Evolutionary conservation across 2,113 vertebrate genomes (phyloP), one percentile per base, ranked within the genome.

Genomic region (Anolis carolinensis): DNA sequence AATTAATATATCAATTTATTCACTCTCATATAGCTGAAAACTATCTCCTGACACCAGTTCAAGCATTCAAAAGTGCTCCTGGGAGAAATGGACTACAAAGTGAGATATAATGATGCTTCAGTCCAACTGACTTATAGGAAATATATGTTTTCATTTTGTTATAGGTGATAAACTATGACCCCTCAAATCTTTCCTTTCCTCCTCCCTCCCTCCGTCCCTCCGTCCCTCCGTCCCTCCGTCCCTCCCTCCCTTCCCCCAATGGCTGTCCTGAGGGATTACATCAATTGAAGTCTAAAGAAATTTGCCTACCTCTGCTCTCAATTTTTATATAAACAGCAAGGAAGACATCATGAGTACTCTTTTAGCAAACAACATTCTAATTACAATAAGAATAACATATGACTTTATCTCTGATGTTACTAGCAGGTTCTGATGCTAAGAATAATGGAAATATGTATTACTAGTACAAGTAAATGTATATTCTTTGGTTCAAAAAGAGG

Each of bases 291-390:
- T 52, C 2, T 55, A 55, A 55, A 55, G 14, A 55, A 10, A 55
- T 55, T 6, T 59, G 55, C 18, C 55, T 59, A 59, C 3, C 55
- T 18, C 55, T 59, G 13, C 55, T 59, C 18, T 59, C 55, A 13
- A 18, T 59, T 18, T 14, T 16, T 59, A 20, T 59, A 13, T 67
- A 67, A 67, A 27, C 21, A 25, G 63, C 27, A 27, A 67, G 63
- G 63, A 67, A 67, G 63, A 4, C 63, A 67, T 27, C 55, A 59
- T 27, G 30, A 70, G 36, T 87, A 92, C 82, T 89, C 86, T 91
- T 86, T 93, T 44, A 92, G 72, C 83, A 91, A 94, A 86, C 82
- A 86, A 80, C 93, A 92, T 86, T 87, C 77, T 93, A 92, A 92
- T 93, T 89, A 79, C 50, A 84, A 1, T 73, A 80, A 93, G 87